Base-by-base conservation (phyloP, 2,113 vertebrate species). In the Agelaius tricolor region DNA sequence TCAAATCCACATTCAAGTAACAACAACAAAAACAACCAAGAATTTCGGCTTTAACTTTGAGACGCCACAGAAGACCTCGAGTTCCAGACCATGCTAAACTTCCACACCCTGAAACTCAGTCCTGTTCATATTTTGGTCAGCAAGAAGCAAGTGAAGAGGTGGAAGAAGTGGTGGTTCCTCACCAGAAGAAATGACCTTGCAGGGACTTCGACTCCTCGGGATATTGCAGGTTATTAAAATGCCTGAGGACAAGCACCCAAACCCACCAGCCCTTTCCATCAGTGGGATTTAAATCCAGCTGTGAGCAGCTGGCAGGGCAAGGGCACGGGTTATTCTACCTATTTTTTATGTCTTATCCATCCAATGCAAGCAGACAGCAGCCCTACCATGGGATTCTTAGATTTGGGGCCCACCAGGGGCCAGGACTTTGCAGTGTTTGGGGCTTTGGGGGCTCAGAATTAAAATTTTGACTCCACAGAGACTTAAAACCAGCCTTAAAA, bases 161-260 rank as follows among this genome's bases (percentile, higher is more conserved):
- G 58, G 43, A 44, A 72, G 57, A 68, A 82, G 58, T 54, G 37
- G 69, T 55, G 52, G 66, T 62, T 95, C 74, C 58, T 90, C 54
- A 28, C 16, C 35, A 44, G 74, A 52, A 63, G 26, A 68, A 87
- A 55, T 0, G 0, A 8, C 18, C 27, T 67, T 0, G 0, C 23
- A n/a, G 21, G 10, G 28, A 15, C 16, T 24, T 23, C 0, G 0
- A 31, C 17, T 54, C 15, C 37, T 58, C 12, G 15, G 46, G 55
- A 11, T 57, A 20, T 14, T 3, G 1, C 31, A 49, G 23, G 37
- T 80, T 69, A 10, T 52, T 73, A 24, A 30, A 87, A 51, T 23
- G 28, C 28, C 24, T 41, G 46, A 71, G 59, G 31, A 39, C 9
- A 22, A 41, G 39, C 15, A 73, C 11, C 16, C 57, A n/a, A 82